Evolutionary conservation across 2,888 invertebrate genomes (phyloP), one percentile per base, ranked within the genome.

Genomic region (Nomada fucata): DNA sequence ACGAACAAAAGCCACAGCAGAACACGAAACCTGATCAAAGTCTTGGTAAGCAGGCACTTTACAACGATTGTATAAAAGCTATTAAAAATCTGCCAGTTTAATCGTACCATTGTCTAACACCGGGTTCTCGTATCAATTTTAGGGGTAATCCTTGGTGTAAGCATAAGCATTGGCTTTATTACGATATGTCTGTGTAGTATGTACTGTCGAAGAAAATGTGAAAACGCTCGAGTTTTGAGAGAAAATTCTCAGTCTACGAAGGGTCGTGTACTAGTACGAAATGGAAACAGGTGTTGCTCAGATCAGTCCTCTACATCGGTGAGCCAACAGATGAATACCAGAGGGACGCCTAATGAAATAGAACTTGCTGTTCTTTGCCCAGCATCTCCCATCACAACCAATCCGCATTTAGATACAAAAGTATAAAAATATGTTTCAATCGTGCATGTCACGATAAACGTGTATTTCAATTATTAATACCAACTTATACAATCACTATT

Each of bases 331-430:
- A 89, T 84, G 26, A 88, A 88, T 47, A 83, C 79, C 47, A 87
- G 88, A 26, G 87, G 83, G 36, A 92, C 64, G 87, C 79, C 86
- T 29, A 92, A 93, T 69, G 93, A 94, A 75, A 92, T 94, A 61
- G 94, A 93, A 85, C 83, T 93, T 61, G 92, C 91, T 18, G 93
- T 94, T 83, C 94, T 94, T 59, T 94, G 93, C 80, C 92, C 93
- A 2, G 88, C 91, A n/a, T 91, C 92, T 26, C 91, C 93, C 5
- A 84, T 89, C 20, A 81, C 90, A n/a, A 89, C 87, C 1, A 92
- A 91, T 89, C 91, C 92, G 18, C 94, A 95, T 88, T 91, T 95
- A n/a, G 95, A 96, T 88, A 94, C 95, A 0, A 96, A 96, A 94
- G 95, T 95, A 92, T 20, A 23, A 26, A 26, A 44, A 29, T 5